These are phyloP conservation scores for Plagodis dolabraria DNA, from an alignment of 2,888 invertebrate species.

Conservation along the genomic window DNA sequence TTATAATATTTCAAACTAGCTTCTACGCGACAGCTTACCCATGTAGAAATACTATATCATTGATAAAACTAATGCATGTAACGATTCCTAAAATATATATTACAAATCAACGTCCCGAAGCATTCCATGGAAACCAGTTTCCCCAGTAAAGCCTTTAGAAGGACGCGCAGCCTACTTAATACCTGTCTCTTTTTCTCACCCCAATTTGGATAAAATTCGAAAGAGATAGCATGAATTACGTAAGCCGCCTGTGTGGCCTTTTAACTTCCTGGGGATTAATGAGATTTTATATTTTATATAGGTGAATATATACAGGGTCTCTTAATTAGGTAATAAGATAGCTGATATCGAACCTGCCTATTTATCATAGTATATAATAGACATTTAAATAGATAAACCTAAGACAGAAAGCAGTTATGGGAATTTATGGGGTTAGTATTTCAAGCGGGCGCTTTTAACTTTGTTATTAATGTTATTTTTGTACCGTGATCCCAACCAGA, in stretches of 20 bases:
- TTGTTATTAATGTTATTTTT: slow-evolving; percentile 38
- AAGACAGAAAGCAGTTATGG: slow-evolving; percentile 37
- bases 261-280: slow-evolving; percentile 60
- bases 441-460: slow-evolving; percentile 39
- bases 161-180: slow-evolving; percentile 69
- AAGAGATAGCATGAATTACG: slow-evolving; percentile 56
- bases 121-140: slow-evolving; percentile 77
- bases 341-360: slow-evolving; percentile 45
- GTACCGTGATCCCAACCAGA: slow-evolving; percentile 31
- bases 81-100: slow-evolving; percentile 32
- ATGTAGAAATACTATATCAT: no score
- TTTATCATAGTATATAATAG: slow-evolving; percentile 40
- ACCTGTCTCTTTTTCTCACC: slow-evolving; percentile 65
- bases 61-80: neutral
- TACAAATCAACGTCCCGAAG: slow-evolving; percentile 67
- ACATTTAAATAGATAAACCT: slow-evolving; percentile 37
- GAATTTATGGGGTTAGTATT: slow-evolving; percentile 42
- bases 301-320: slow-evolving; percentile 55
- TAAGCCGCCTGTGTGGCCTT: slow-evolving; percentile 54
- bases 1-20: no score
- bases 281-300: slow-evolving; percentile 51
- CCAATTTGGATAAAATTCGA: slow-evolving; percentile 40
- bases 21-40: no score
- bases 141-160: slow-evolving; percentile 72
- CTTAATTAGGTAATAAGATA: slow-evolving; percentile 58